These are phyloP conservation scores for Lordiphosa stackelbergi DNA, from an alignment of 1,140 invertebrate genomes.

Conservation along the genomic window DNA sequence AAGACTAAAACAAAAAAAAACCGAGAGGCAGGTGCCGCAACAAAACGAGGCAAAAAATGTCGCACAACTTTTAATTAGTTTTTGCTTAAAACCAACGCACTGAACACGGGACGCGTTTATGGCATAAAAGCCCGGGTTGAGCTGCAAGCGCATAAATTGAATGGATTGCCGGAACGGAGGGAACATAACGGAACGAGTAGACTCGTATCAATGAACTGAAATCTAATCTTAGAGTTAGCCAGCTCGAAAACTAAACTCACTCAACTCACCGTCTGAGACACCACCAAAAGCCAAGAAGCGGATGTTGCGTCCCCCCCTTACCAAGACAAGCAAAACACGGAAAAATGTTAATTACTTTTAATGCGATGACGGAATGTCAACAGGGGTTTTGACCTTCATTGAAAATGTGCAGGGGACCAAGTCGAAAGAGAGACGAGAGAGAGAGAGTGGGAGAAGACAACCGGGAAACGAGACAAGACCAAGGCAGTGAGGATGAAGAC, in stretches of 20 bases:
- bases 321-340: neutral
- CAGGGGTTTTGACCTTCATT: constrained; percentile 29
- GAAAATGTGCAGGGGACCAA: constrained; percentile 11
- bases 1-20: constrained; percentile 1
- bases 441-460: neutral
- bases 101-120: constrained; percentile 8
- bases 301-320: neutral
- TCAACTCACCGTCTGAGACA: neutral
- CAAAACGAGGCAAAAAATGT: constrained; percentile 58
- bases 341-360: constrained; percentile 63
- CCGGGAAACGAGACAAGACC: neutral
- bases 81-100: constrained; percentile 67
- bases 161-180: constrained; percentile 5
- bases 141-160: constrained; percentile 21
- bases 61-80: constrained; percentile 76
- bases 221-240: too few species aligned
- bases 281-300: constrained; percentile 2
- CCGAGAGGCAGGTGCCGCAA: constrained; percentile 41
- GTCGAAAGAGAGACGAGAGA: neutral
- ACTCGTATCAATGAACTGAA: too few species aligned
- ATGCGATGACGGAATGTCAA: constrained; percentile 58
- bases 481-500: constrained; percentile 1
- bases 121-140: too few species aligned
- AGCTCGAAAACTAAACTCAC: neutral
- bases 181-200: too few species aligned